These are phyloP conservation scores for Camponotus floridanus DNA, from an alignment of 1,140 invertebrate species.

Conservation along the genomic window DNA sequence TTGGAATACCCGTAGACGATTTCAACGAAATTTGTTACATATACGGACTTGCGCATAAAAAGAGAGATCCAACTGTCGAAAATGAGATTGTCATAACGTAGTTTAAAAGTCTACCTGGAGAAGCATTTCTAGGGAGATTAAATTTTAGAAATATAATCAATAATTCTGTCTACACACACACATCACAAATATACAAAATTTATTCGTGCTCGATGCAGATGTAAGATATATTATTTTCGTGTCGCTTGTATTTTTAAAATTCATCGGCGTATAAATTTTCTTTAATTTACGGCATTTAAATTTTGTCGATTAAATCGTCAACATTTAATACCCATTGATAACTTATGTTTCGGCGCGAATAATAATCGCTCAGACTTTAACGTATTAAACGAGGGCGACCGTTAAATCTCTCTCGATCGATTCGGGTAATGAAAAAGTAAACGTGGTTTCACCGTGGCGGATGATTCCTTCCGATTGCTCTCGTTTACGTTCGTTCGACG, in stretches of 20 bases:
- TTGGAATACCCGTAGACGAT: background rate
- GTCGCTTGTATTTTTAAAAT: background rate
- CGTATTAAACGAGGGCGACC: conserved; percentile 20
- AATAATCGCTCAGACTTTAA: conserved; percentile 25
- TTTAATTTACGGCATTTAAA: background rate
- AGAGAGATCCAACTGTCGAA: background rate
- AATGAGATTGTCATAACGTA: background rate
- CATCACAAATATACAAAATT: background rate
- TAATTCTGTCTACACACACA: background rate
- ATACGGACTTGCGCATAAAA: background rate
- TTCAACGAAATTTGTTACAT: background rate
- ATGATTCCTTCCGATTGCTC: conserved; percentile 66
- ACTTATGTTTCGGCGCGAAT: conserved; percentile 18
- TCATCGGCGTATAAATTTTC: background rate
- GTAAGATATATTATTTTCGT: background rate
- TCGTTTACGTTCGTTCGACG: conserved; percentile 60
- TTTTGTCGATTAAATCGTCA: background rate
- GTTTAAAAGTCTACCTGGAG: background rate
- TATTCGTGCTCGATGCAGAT: background rate
- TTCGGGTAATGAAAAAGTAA: conserved; percentile 60
- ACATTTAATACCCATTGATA: background rate
- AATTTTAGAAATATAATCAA: background rate
- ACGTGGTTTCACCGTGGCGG: conserved; percentile 61
- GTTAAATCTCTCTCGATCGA: conserved; percentile 65
- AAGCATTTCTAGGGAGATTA: background rate